These are phyloP conservation scores for Macrotis lagotis DNA, from an alignment of 2,113 vertebrate genomes.

Conservation along the genomic window DNA sequence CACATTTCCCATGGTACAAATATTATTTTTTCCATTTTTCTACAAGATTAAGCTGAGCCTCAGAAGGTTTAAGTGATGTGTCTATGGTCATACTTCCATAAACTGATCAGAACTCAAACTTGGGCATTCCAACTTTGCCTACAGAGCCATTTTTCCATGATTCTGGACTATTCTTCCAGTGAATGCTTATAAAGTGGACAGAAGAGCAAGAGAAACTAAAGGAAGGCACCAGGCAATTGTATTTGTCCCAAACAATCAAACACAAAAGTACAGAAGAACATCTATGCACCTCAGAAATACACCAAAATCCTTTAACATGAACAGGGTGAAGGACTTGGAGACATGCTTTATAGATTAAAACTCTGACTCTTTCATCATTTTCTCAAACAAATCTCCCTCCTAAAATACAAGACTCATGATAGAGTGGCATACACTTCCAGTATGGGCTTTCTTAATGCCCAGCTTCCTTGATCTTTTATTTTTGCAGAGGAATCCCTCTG, in stretches of 20 bases:
- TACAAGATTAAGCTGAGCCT: background rate
- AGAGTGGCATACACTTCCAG: conserved; percentile 50
- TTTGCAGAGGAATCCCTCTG: conserved; percentile 67
- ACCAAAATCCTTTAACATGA: conserved; percentile 49
- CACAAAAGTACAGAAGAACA: background rate
- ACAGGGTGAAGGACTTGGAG: conserved; percentile 30
- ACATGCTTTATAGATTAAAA: conserved; percentile 50
- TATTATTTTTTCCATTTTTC: background rate
- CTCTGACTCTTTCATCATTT: conserved; percentile 61
- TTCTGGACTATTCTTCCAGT: background rate
- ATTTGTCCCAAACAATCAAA: conserved; percentile 10
- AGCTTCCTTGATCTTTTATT: conserved; percentile 70
- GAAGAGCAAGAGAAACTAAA: background rate
- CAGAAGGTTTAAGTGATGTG: background rate
- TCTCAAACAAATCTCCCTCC: conserved; percentile 53
- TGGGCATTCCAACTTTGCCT: background rate
- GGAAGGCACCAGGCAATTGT: background rate
- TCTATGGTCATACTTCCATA: background rate
- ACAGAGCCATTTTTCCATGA: background rate
- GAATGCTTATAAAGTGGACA: conserved; percentile 4
- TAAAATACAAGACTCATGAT: conserved; percentile 17
- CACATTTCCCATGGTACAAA: background rate
- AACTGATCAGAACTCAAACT: background rate
- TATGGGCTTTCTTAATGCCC: conserved; percentile 53
- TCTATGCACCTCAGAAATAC: background rate